Percentiles rank a stretch among this genome's conserved stretches.
Evolutionary conservation across 2,113 vertebrate species (phyloP).

Genomic region (Natator depressus): DNA sequence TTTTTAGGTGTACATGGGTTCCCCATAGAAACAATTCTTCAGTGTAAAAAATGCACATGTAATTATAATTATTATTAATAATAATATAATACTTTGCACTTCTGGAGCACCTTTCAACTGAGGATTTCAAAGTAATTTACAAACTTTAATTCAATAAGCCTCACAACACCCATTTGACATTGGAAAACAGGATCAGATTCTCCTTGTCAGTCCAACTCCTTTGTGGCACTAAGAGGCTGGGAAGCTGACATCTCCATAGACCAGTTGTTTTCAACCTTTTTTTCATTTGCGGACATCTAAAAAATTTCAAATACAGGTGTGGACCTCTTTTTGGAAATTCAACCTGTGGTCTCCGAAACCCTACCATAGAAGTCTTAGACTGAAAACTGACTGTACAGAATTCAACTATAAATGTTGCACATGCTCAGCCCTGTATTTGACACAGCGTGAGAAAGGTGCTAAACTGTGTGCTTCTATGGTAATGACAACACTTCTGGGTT

Average conservation of each 20-base stretch:
- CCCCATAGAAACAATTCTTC: constrained; percentile 55
- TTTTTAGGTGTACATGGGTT: neutral
- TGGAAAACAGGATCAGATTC: neutral
- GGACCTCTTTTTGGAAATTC: neutral
- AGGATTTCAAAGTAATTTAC: constrained; percentile 68
- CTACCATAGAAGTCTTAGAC: neutral
- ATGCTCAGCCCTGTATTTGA: neutral
- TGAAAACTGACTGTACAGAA: neutral
- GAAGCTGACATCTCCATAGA: neutral
- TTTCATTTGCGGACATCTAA: neutral
- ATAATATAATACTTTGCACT: constrained; percentile 56
- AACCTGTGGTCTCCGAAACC: neutral
- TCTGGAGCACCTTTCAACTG: constrained; percentile 53
- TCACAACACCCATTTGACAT: constrained; percentile 56
- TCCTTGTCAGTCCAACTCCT: constrained; percentile 5
- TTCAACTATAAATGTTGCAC: neutral
- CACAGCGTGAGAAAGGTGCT: neutral
- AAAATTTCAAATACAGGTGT: neutral
- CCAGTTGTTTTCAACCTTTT: neutral
- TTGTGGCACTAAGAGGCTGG: neutral
- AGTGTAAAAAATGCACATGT: constrained; percentile 17
- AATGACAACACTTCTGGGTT: neutral
- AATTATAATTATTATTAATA: too few species aligned
- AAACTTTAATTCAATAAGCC: constrained; percentile 68
- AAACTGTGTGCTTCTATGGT: neutral